phyloP scores from a whole-genome alignment of 2,113 vertebrate genomes.

The Scalopus aquaticus region DNA sequence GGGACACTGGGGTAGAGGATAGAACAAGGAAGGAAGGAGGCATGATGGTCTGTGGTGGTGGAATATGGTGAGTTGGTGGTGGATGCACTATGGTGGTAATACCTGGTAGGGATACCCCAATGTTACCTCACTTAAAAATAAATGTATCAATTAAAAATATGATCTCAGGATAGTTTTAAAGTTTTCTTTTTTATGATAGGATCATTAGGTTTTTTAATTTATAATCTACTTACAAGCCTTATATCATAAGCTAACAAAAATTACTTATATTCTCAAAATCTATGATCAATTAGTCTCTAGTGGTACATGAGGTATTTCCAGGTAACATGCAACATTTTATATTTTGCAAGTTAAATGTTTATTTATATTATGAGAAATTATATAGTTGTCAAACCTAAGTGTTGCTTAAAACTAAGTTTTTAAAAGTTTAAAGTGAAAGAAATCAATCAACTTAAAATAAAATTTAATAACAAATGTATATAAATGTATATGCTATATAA shows the following conservation, averaged over 20 bases:
- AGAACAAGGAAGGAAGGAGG: no score
- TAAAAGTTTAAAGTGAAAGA: neutral
- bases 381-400: neutral
- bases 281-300: neutral
- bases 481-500: neutral
- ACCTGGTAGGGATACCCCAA: no score
- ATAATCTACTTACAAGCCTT: neutral
- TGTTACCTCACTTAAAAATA: no score
- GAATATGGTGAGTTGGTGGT: no score
- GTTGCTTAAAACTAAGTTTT: neutral
- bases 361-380: neutral
- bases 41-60: no score
- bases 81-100: no score
- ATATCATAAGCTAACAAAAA: neutral
- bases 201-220: neutral
- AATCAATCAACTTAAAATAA: neutral
- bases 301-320: neutral
- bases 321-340: neutral
- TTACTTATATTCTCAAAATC: neutral
- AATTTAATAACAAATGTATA: constrained; percentile 16
- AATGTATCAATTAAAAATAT: neutral
- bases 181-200: neutral
- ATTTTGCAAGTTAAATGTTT: neutral
- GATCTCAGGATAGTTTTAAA: neutral
- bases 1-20: no score